Evolutionary conservation across 2,113 vertebrate species (phyloP).

Genomic region (Tachysurus fulvidraco): DNA sequence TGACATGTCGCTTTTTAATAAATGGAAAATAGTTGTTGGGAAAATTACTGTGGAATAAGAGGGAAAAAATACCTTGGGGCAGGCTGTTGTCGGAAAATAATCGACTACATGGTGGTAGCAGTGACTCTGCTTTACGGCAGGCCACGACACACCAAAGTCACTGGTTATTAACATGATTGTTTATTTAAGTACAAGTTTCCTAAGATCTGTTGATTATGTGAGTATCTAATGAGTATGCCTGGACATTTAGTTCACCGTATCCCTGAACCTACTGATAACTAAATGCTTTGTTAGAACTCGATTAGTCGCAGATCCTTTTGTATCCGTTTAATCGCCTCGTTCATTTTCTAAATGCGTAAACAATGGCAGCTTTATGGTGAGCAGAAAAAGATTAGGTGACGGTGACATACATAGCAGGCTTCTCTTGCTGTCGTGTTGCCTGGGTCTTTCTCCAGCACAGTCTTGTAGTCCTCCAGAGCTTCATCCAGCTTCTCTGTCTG

Average conservation of each 20-base stretch:
- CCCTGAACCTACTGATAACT: background rate
- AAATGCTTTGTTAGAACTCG: background rate
- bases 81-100: background rate
- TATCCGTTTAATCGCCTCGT: background rate
- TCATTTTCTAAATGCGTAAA: background rate
- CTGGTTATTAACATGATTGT: background rate
- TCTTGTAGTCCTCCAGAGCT: constrained; percentile 92
- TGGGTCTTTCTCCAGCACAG: constrained; percentile 83
- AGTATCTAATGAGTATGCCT: background rate
- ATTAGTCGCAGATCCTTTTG: background rate
- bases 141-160: background rate
- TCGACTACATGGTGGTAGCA: background rate
- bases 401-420: constrained; percentile 69
- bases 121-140: background rate
- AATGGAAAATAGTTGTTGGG: background rate
- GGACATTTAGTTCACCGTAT: background rate
- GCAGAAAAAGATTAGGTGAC: background rate
- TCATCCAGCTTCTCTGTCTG: constrained; percentile 93
- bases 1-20: background rate
- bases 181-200: background rate
- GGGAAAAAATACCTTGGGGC: background rate
- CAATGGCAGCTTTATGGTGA: background rate
- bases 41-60: background rate
- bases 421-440: constrained; percentile 79
- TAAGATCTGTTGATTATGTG: background rate